phyloP scores from a whole-genome alignment of 2,888 invertebrate species.

The Gymnoscelis rufifasciata region DNA sequence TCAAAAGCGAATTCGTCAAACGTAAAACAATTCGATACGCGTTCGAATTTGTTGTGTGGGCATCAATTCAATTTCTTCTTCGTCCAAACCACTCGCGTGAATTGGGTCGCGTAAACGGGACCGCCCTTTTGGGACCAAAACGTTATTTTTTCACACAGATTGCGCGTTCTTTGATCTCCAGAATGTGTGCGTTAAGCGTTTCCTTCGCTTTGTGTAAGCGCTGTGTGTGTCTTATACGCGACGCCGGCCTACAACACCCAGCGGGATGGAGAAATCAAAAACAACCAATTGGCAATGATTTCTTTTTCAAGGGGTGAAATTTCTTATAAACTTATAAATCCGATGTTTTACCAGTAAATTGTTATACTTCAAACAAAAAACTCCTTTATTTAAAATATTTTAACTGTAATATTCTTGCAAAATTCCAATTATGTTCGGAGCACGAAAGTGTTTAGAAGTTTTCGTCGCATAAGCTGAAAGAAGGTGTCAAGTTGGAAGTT shows the following conservation, averaged over 20 bases:
- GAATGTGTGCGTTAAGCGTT: constrained; percentile 77
- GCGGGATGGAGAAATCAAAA: constrained; percentile 68
- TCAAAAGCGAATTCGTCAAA: constrained; percentile 76
- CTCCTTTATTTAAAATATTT: neutral
- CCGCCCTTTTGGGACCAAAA: constrained; percentile 78
- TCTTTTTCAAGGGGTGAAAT: constrained; percentile 30
- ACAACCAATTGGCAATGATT: constrained; percentile 57
- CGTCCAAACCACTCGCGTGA: constrained; percentile 73
- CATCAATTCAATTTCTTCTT: constrained; percentile 77
- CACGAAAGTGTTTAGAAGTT: constrained; percentile 35
- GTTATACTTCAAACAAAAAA: too few relatives aligned
- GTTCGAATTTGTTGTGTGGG: constrained; percentile 75
- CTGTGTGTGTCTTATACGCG: constrained; percentile 61
- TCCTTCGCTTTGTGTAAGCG: constrained; percentile 67
- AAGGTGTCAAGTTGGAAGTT: constrained; percentile 50
- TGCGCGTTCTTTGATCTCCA: constrained; percentile 76
- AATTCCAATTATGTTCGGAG: constrained; percentile 21
- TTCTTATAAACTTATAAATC: neutral
- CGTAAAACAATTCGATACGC: constrained; percentile 80
- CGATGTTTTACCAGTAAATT: too few relatives aligned
- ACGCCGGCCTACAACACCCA: constrained; percentile 61
- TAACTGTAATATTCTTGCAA: constrained; percentile 11
- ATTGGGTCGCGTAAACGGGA: constrained; percentile 79
- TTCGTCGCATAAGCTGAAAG: constrained; percentile 33
- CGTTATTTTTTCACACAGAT: constrained; percentile 78